Evolutionary conservation across 2,113 vertebrate genomes (phyloP), one percentile per base, ranked within the genome.

Genomic region (Cairina moschata): DNA sequence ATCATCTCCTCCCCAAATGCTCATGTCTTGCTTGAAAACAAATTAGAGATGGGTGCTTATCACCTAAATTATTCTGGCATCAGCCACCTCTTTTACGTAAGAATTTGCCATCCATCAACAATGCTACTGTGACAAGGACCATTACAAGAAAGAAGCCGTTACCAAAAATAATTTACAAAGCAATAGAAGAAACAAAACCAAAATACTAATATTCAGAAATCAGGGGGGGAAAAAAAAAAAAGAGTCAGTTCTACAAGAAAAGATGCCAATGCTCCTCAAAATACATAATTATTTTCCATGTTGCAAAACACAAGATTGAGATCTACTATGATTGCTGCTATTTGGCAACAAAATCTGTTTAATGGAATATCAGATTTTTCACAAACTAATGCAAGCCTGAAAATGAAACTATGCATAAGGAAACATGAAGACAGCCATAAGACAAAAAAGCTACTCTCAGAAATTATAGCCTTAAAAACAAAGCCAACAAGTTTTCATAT

Each of bases 11-110:
- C 40, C 32, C 8, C 34, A 86, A 76, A 76, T 5, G 8, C 7
- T 82, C 17, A 5, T 3, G 6, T 58, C 17, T 65, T 59, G 32
- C 48, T 59, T 50, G 26, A 59, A 72, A 78, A 55, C 50, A 46
- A 62, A 13, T 5, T 15, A 73, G 63, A 54, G n/a, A 69, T 0
- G 0, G 3, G 10, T 4, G 16, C 16, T 2, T 75, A 46, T 11
- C 20, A 40, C 14, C n/a, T 72, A 87, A 81, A 1, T 54, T 15
- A 63, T 1, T 9, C 25, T 2, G 2, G 40, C 13, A 59, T 22
- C 11, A 26, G 3, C 13, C 23, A 32, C 25, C 32, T 48, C 20
- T 18, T 54, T 46, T 63, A 54, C 4, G 0, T 20, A 72, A 72
- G 7, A 34, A n/a, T 20, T 50, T 34, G 8, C 15, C 52, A 82